Evolutionary conservation across 2,888 invertebrate genomes (phyloP).

Genomic region (Stenurella melanura): DNA sequence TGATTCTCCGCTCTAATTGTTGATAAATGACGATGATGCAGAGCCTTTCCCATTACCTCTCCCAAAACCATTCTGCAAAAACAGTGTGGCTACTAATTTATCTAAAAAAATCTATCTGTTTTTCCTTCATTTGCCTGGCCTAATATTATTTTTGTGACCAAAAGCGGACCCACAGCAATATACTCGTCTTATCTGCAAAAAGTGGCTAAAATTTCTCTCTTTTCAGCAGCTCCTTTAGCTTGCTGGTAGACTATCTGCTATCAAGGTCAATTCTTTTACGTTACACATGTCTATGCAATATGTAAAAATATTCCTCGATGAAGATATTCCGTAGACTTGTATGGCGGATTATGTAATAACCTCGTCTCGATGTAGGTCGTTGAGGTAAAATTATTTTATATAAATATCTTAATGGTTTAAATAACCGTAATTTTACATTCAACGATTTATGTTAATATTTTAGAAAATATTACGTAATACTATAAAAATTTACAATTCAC

Average conservation of each 20-base stretch:
- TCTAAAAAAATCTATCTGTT: no score
- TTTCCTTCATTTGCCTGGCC: no score
- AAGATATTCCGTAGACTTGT: not conserved
- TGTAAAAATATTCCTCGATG: conserved; percentile 12
- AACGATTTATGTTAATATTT: not conserved
- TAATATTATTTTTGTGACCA: no score
- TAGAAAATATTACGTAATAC: not conserved
- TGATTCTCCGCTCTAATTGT: no score
- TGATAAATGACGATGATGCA: no score
- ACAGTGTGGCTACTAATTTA: no score
- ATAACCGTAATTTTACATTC: conserved; percentile 1
- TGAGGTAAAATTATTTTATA: not conserved
- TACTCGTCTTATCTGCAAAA: no score
- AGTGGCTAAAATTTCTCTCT: no score
- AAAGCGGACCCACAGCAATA: no score
- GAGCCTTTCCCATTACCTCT: no score
- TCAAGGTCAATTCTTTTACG: conserved; percentile 10
- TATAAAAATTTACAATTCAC: not conserved
- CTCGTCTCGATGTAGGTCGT: conserved; percentile 26
- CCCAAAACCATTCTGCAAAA: no score
- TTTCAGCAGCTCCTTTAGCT: not conserved
- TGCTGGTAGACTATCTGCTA: not conserved
- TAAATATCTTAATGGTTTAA: conserved; percentile 3
- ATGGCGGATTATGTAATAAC: conserved; percentile 3
- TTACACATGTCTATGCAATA: not conserved